phyloP scores from a whole-genome alignment of 2,888 invertebrate species.

The Synergus japonicus region DNA sequence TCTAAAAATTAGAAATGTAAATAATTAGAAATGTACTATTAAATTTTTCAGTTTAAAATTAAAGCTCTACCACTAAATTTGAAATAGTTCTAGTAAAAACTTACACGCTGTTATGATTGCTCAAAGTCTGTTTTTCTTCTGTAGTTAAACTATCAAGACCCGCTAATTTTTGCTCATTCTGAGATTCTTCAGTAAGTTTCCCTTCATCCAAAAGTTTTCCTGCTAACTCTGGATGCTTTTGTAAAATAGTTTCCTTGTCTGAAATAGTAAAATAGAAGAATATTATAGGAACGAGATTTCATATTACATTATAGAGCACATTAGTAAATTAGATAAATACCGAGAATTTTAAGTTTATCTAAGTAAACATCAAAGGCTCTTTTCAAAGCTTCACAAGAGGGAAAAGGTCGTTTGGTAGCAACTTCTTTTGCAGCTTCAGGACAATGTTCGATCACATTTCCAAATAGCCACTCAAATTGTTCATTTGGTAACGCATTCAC shows the following conservation, averaged over 20 bases:
- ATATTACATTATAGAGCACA: no score
- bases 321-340: constrained; percentile 68
- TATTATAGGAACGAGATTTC: constrained; percentile 54
- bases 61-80: no score
- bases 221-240: constrained; percentile 83
- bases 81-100: constrained; percentile 43
- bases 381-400: constrained; percentile 77
- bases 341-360: constrained; percentile 78
- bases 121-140: constrained; percentile 79
- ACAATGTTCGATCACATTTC: constrained; percentile 83
- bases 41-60: no score
- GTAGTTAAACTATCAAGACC: constrained; percentile 79
- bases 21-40: background rate
- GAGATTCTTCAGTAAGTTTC: constrained; percentile 81
- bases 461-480: constrained; percentile 81
- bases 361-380: constrained; percentile 80
- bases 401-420: constrained; percentile 79
- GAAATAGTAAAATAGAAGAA: constrained; percentile 52
- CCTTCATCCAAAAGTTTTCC: constrained; percentile 80
- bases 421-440: constrained; percentile 79
- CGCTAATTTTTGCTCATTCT: constrained; percentile 80
- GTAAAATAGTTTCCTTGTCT: constrained; percentile 81
- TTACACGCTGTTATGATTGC: constrained; percentile 76
- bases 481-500: constrained; percentile 80
- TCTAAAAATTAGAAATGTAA: constrained; percentile 72